A percentile compares a stretch with the other conserved stretches of the same genome.
Conservation (phyloP, 2,113 vertebrate genomes). For the Platysteira castanea region DNA sequence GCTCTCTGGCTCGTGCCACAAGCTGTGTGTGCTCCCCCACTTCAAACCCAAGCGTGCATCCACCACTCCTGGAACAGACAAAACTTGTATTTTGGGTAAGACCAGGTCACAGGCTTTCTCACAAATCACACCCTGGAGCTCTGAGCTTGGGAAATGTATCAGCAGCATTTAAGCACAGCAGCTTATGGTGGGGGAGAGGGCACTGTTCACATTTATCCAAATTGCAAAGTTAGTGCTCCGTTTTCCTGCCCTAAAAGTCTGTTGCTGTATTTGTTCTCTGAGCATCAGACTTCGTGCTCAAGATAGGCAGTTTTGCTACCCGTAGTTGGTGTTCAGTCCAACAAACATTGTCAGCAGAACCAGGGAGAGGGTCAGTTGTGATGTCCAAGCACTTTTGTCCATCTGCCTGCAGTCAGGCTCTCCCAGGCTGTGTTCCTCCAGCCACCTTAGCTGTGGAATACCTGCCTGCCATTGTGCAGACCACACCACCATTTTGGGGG, state of each 20-base stretch:
- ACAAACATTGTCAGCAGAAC: background rate
- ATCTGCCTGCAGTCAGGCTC: background rate
- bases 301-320: rapidly evolving
- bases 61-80: rapidly evolving
- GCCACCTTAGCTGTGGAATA: rapidly evolving
- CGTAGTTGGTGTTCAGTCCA: background rate
- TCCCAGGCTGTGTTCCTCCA: background rate
- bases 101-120: background rate
- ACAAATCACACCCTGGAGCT: background rate
- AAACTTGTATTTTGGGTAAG: background rate
- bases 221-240: background rate
- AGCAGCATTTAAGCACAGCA: background rate
- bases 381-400: background rate
- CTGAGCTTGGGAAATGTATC: background rate
- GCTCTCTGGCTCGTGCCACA: background rate
- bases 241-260: background rate
- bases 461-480: background rate
- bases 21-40: background rate
- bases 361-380: rapidly evolving
- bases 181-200: rapidly evolving
- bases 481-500: rapidly evolving
- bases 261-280: background rate
- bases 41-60: background rate
- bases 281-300: rapidly evolving
- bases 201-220: background rate